Percentiles rank a stretch among this genome's conserved stretches.
Evolutionary conservation across 2,113 vertebrate species (phyloP).

Genomic region (Tenebrosternarchus preto): DNA sequence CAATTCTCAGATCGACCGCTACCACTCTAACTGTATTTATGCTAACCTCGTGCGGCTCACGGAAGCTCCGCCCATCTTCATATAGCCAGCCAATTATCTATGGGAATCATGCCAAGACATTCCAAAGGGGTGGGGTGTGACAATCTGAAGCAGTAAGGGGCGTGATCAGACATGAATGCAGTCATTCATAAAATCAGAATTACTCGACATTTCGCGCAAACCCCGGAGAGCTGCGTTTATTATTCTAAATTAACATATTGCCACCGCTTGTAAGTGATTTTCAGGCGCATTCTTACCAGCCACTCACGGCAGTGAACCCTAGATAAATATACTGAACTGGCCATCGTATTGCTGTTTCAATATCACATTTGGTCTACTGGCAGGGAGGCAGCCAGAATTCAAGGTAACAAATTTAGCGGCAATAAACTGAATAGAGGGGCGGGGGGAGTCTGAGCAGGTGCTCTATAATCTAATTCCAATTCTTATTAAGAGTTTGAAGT

Average conservation of each 20-base stretch:
- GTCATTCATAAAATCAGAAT: constrained; percentile 81
- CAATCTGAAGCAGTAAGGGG: constrained; percentile 51
- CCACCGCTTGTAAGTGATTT: constrained; percentile 70
- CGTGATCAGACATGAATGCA: constrained; percentile 73
- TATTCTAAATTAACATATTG: constrained; percentile 68
- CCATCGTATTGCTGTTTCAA: constrained; percentile 57
- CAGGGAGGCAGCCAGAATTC: background rate
- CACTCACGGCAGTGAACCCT: constrained; percentile 59
- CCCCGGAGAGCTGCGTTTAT: constrained; percentile 68
- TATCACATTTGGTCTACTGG: constrained; percentile 40
- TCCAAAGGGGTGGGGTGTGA: constrained; percentile 51
- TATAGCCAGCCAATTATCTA: constrained; percentile 66
- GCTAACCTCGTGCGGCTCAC: constrained; percentile 15
- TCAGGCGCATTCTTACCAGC: constrained; percentile 52
- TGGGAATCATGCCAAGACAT: constrained; percentile 46
- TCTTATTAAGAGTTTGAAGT: background rate
- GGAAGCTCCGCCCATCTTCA: constrained; percentile 58
- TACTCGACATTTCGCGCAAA: constrained; percentile 70
- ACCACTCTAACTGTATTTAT: constrained; percentile 33
- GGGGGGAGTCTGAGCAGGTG: background rate
- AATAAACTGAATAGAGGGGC: background rate
- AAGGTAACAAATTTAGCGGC: background rate
- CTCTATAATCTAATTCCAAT: background rate
- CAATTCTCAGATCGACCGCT: background rate
- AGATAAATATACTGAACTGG: constrained; percentile 71